Conservation (phyloP, 35 echinoderm and acorn worm species). For the Holothuria glaberrima region DNA sequence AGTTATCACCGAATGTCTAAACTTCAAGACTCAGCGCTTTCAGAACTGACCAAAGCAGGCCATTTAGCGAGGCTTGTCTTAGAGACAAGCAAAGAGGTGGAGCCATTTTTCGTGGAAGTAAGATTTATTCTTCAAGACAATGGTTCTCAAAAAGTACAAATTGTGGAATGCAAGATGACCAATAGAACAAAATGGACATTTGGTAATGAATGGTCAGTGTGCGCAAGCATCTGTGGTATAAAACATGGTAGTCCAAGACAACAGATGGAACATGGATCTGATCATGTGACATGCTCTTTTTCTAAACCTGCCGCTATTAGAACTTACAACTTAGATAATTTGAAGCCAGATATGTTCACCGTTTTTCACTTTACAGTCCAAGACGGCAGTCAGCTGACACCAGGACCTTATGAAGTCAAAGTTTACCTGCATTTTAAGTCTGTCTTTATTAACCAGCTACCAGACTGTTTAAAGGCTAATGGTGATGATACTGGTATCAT, state of each 20-base stretch:
- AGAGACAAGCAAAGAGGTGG: neutral
- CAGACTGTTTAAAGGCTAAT: neutral
- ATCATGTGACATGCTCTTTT: neutral
- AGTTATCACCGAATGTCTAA: neutral
- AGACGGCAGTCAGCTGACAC: neutral
- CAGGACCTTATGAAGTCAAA: constrained; percentile 1
- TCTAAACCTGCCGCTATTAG: neutral
- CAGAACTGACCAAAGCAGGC: constrained; percentile 32
- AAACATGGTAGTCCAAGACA: neutral
- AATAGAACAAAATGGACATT: constrained; percentile 37
- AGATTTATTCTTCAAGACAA: constrained; percentile 5
- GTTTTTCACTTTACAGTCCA: constrained; percentile 3
- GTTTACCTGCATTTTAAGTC: constrained; percentile 6
- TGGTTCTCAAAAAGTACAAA: neutral
- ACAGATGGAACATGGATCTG: no score
- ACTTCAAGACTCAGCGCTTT: neutral
- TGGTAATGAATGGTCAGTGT: constrained; percentile 1
- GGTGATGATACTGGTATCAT: constrained; percentile 18
- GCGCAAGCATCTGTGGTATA: neutral
- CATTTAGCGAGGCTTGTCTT: neutral
- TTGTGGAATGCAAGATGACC: constrained; percentile 23
- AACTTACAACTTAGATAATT: constrained; percentile 4
- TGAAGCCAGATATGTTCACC: constrained; percentile 15
- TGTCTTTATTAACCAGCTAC: neutral
- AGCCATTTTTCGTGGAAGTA: neutral